Percentiles rank a stretch among this genome's conserved stretches.
phyloP scores from a whole-genome alignment of 2,888 invertebrate species.

The Caradrina clavipalpis region DNA sequence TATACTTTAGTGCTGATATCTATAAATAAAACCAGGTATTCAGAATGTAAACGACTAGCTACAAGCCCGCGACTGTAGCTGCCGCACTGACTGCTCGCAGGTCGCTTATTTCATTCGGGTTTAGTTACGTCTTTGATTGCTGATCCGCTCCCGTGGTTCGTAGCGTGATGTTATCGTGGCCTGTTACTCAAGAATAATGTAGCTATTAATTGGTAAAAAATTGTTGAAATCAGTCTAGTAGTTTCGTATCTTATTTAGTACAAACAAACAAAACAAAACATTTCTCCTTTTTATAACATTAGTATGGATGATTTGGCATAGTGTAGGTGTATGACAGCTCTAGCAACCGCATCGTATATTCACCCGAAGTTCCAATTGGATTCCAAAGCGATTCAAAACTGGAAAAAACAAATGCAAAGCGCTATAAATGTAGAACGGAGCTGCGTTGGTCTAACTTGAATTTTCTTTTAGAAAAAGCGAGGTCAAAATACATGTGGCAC shows the following conservation, averaged over 20 bases:
- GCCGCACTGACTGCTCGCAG: no score
- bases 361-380: conserved; percentile 34
- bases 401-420: conserved; percentile 43
- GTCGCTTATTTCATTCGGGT: no score
- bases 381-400: conserved; percentile 36
- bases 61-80: no score
- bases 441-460: conserved; percentile 25
- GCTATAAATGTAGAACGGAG: conserved; percentile 19
- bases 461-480: conserved; percentile 33
- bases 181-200: no score
- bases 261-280: no score
- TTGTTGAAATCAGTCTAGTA: no score
- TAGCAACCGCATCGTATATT: conserved; percentile 14
- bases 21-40: conserved; percentile 1
- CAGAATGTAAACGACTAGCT: neutral
- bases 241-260: no score
- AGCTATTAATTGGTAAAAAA: no score
- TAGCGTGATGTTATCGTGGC: no score
- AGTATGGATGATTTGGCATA: conserved; percentile 30
- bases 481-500: neutral
- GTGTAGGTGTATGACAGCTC: conserved; percentile 7
- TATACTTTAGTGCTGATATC: conserved; percentile 18
- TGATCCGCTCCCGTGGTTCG: no score
- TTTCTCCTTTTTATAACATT: no score
- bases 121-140: no score